These are phyloP conservation scores for Zelostemma sp. DNA, from an alignment of 1,140 invertebrate genomes.

Conservation along the genomic window DNA sequence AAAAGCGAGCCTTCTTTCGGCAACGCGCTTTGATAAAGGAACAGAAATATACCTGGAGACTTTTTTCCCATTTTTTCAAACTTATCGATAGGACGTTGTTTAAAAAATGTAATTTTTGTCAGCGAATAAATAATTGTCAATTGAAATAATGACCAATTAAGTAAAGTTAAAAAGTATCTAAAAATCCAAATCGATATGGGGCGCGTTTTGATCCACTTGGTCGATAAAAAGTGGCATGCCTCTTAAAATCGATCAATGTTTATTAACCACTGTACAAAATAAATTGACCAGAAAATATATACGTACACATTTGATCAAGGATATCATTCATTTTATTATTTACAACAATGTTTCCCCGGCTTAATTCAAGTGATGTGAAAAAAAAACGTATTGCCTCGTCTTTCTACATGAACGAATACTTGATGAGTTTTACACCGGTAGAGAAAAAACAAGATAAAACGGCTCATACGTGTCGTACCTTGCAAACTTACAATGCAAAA, in stretches of 20 bases:
- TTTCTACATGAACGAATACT: conserved; percentile 38
- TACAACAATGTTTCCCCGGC: conserved; percentile 34
- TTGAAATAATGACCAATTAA: no score
- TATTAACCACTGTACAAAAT: conserved; percentile 50
- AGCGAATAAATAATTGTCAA: no score
- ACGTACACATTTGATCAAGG: conserved; percentile 8
- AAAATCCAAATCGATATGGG: no score
- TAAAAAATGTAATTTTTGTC: no score
- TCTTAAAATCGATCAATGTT: conserved; percentile 34
- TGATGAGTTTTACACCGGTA: conserved; percentile 11
- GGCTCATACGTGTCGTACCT: not conserved
- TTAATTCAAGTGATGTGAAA: conserved; percentile 1
- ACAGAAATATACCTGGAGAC: no score
- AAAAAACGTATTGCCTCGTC: conserved; percentile 22
- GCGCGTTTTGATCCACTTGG: no score
- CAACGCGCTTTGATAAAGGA: no score
- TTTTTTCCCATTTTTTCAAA: no score
- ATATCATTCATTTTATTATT: conserved; percentile 37
- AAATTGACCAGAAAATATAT: conserved; percentile 28
- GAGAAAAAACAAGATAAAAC: not conserved
- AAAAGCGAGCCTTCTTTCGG: no score
- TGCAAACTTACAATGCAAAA: not conserved
- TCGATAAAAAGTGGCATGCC: no score
- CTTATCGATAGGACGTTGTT: no score
- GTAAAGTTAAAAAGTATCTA: no score